phyloP scores from a whole-genome alignment of 2,888 invertebrate species.

The Mantis religiosa region DNA sequence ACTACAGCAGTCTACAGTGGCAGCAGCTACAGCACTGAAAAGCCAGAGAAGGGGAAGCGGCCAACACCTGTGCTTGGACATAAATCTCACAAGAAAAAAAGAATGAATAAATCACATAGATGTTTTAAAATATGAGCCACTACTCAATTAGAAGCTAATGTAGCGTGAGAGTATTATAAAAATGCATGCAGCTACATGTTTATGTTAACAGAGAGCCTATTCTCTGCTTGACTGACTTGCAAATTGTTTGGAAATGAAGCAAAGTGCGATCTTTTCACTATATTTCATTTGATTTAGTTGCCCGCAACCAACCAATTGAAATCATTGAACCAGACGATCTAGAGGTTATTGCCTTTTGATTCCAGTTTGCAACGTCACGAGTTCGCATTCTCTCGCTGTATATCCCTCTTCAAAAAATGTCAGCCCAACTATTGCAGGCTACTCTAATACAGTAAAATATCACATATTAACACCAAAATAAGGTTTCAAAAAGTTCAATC shows the following conservation, averaged over 20 bases:
- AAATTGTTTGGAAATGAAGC: not conserved
- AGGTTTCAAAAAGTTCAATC: too few relatives aligned
- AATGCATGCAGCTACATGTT: not conserved
- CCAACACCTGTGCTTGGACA: not conserved
- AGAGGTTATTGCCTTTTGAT: not conserved
- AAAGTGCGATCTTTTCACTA: not conserved
- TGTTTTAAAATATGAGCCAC: not conserved
- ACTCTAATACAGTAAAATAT: too few relatives aligned
- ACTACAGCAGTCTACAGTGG: too few relatives aligned
- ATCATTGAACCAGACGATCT: not conserved
- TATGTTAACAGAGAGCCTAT: not conserved
- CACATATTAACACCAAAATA: too few relatives aligned
- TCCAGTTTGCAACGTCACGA: not conserved
- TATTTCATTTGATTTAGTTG: not conserved
- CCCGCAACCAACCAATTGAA: not conserved
- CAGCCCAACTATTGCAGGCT: too few relatives aligned
- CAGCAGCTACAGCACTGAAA: not conserved
- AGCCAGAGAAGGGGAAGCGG: not conserved
- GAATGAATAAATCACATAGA: not conserved
- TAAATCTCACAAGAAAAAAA: not conserved
- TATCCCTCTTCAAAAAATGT: too few relatives aligned
- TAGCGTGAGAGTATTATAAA: not conserved
- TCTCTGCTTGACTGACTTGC: not conserved
- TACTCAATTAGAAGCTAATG: not conserved
- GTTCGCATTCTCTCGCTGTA: too few relatives aligned